Percentiles rank a stretch among this genome's conserved stretches.
phyloP scores from a whole-genome alignment of 2,113 vertebrate species.

The Garra rufa region DNA sequence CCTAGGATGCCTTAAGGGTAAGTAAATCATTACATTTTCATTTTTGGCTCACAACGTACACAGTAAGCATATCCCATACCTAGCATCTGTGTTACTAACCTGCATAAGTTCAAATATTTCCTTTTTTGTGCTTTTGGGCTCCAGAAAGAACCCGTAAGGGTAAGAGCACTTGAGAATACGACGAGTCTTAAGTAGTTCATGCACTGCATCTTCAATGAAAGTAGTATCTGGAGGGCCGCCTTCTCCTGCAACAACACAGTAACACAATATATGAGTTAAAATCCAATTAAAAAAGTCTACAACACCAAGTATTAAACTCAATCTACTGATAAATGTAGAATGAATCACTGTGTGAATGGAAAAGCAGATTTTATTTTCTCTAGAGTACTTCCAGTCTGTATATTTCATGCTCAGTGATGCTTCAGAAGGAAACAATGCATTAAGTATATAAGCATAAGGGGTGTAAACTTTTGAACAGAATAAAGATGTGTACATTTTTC shows the following conservation, averaged over 20 bases:
- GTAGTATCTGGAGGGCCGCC: slow-evolving; percentile 95
- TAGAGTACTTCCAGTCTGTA: slow-evolving; percentile 89
- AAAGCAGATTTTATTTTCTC: not conserved
- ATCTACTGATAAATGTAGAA: not conserved
- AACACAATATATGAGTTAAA: not conserved
- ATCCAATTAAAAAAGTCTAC: slow-evolving; percentile 1
- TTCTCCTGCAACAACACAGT: slow-evolving; percentile 77
- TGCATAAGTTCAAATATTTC: slow-evolving; percentile 99
- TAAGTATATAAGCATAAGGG: too few species aligned
- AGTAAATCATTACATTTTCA: too few species aligned
- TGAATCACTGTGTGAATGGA: not conserved
- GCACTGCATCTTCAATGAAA: slow-evolving; percentile 98
- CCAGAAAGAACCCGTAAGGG: slow-evolving; percentile 97
- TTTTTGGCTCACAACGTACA: not conserved
- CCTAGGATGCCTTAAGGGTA: too few species aligned
- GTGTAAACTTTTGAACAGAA: too few species aligned
- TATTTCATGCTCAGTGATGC: too few species aligned
- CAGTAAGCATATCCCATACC: not conserved
- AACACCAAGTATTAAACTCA: not conserved
- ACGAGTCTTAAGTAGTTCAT: slow-evolving; percentile 95
- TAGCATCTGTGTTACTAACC: slow-evolving; percentile 73
- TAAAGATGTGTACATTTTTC: too few species aligned
- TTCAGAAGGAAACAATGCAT: too few species aligned
- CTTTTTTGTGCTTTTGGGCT: slow-evolving; percentile 99
- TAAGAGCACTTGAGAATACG: slow-evolving; percentile 99